These are phyloP conservation scores for Xyrauchen texanus DNA, from an alignment of 2,113 vertebrate genomes.

Conservation along the genomic window DNA sequence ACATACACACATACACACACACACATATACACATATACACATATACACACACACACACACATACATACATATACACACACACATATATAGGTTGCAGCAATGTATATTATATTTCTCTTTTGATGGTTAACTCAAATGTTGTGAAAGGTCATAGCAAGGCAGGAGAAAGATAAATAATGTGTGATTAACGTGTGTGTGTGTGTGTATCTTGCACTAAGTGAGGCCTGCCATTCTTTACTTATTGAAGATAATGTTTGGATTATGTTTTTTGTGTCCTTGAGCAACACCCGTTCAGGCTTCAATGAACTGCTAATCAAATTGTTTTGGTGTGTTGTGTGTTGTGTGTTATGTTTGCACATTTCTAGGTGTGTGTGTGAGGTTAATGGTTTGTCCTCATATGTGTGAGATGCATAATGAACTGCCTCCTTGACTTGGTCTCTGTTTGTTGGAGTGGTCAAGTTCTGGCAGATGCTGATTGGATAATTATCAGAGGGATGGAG, in stretches of 20 bases:
- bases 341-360: constrained; percentile 2
- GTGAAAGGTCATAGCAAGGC: constrained; percentile 23
- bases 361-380: constrained; percentile 1
- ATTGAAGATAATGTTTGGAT: neutral
- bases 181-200: neutral
- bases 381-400: neutral
- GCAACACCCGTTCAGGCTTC: neutral
- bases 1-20: constrained; percentile 1
- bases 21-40: too few species aligned
- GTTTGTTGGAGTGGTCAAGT: constrained; percentile 12
- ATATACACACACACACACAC: constrained; percentile 1
- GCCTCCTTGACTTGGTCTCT: neutral
- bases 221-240: neutral
- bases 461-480: constrained; percentile 23
- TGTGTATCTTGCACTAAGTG: neutral
- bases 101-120: neutral
- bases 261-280: neutral
- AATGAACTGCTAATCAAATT: neutral
- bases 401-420: neutral
- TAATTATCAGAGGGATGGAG: constrained; percentile 20
- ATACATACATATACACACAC: too few species aligned
- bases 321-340: constrained; percentile 2
- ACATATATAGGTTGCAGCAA: too few species aligned
- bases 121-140: neutral
- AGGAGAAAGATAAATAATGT: neutral